Percentiles rank a stretch among this genome's conserved stretches.
Conservation (phyloP, 2,113 vertebrate species). For the Syngnathus scovelli region DNA sequence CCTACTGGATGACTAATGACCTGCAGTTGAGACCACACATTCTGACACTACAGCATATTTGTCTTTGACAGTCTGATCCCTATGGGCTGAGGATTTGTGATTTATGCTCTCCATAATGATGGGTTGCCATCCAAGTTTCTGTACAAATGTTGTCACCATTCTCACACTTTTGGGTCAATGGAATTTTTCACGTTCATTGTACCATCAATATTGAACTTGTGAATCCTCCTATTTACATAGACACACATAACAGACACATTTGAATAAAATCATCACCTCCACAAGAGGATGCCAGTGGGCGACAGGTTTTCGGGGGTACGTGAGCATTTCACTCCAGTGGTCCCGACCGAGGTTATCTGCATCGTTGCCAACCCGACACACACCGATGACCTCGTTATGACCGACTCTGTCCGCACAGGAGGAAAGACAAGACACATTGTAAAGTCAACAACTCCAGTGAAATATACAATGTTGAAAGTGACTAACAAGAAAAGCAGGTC, state of each 20-base stretch:
- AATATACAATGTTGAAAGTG: constrained; percentile 7
- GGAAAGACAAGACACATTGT: constrained; percentile 63
- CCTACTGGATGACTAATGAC: no score
- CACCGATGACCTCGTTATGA: constrained; percentile 98
- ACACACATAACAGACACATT: constrained; percentile 10
- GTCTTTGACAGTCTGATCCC: no score
- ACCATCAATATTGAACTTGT: neutral
- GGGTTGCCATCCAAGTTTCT: no score
- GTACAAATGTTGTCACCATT: no score
- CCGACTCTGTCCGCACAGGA: constrained; percentile 86
- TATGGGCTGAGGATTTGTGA: no score
- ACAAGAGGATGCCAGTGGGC: constrained; percentile 95
- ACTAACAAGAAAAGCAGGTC: neutral
- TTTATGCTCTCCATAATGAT: no score
- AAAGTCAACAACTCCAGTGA: constrained; percentile 12
- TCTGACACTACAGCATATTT: no score
- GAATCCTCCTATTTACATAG: constrained; percentile 5
- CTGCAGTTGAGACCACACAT: no score
- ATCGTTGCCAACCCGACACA: constrained; percentile 93
- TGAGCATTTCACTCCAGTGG: constrained; percentile 98
- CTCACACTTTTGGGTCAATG: no score
- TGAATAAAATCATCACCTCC: constrained; percentile 77
- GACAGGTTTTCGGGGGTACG: constrained; percentile 92
- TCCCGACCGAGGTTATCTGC: constrained; percentile 88
- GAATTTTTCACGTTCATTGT: no score